Evolutionary conservation across 2,113 vertebrate species (phyloP), one percentile per base, ranked within the genome.

Genomic region (Silurus asotus): DNA sequence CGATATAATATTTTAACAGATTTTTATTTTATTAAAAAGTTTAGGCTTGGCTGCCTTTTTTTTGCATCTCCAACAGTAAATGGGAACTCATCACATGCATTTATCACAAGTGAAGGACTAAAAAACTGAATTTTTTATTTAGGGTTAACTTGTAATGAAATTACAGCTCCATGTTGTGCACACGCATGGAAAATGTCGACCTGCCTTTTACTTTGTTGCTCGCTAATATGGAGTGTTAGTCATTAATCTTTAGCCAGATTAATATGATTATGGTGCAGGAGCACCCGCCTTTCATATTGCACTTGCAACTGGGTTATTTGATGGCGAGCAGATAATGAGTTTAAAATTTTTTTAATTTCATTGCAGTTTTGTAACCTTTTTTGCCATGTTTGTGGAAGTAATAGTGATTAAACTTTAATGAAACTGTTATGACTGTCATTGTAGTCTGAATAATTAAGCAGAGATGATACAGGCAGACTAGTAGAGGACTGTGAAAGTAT

Each of bases 401-500:
- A 72, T 17, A 69, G 15, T 2, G 7, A 1, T 45, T 45, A 8
- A 19, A 70, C 2, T 8, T 2, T 15, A 25, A 53, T 51, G 51
- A 74, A 74, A 51, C 4, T 10, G 45, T 45, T 74, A 23, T 5
- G 48, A 10, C 17, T 23, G 19, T 8, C 70, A 51, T 74, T 23
- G 8, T 23, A 74, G 45, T 19, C 9, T 23, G 8, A 48, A 9
- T 49, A 49, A 8, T 10, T 20, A 20, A 72, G 37, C 69, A 72
- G 28, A 17, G 37, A 48, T 15, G 9, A 15, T 48, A 20, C 28
- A 72, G 37, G 37, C 15, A 74, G 67, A 70, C 17, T 48, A 45
- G 6, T 70, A 61, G 81, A 86, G 84, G 62, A 82, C 79, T 58
- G 17, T 81, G 67, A 55, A 61, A 55, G 61, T 59, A 37, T 75